A percentile compares a stretch with the other conserved stretches of the same genome.
These are phyloP conservation scores for Rhinophrynus dorsalis DNA, from an alignment of 2,797 vertebrate species.

Conservation along the genomic window DNA sequence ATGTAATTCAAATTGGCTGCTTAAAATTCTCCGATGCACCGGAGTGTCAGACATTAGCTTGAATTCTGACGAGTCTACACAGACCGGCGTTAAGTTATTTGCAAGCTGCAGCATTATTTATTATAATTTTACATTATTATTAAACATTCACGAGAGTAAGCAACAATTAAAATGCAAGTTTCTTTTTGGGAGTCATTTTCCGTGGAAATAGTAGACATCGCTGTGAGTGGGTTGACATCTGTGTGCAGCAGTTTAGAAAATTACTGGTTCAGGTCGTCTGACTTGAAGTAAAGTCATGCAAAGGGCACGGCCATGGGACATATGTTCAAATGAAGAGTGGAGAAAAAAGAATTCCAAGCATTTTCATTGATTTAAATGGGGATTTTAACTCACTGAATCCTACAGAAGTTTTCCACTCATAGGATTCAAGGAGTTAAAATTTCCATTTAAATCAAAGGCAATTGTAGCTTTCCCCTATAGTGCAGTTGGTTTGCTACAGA, in stretches of 20 bases:
- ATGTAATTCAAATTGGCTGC: slow-evolving; percentile 32
- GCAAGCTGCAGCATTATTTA: neutral
- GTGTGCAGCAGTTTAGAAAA: neutral
- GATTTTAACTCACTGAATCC: too few species aligned
- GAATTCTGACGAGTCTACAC: neutral
- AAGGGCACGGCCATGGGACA: neutral
- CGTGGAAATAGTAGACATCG: neutral
- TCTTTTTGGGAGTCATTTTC: neutral
- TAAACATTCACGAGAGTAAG: neutral
- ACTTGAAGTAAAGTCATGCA: neutral
- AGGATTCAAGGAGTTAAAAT: too few species aligned
- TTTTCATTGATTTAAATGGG: too few species aligned
- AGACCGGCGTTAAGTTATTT: slow-evolving; percentile 1
- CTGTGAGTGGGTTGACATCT: slow-evolving; percentile 8
- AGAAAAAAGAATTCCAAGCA: too few species aligned
- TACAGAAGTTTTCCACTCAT: too few species aligned
- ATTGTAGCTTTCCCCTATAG: too few species aligned
- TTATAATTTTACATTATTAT: slow-evolving; percentile 9
- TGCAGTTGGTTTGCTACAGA: too few species aligned
- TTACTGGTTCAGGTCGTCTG: neutral
- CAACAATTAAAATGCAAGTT: slow-evolving; percentile 4
- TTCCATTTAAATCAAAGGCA: too few species aligned
- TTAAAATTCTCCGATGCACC: slow-evolving; percentile 32
- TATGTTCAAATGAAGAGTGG: too few species aligned
- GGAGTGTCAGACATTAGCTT: slow-evolving; percentile 15